Conservation (phyloP, 2,888 invertebrate genomes). For the Acanthosepion pharaonis region DNA sequence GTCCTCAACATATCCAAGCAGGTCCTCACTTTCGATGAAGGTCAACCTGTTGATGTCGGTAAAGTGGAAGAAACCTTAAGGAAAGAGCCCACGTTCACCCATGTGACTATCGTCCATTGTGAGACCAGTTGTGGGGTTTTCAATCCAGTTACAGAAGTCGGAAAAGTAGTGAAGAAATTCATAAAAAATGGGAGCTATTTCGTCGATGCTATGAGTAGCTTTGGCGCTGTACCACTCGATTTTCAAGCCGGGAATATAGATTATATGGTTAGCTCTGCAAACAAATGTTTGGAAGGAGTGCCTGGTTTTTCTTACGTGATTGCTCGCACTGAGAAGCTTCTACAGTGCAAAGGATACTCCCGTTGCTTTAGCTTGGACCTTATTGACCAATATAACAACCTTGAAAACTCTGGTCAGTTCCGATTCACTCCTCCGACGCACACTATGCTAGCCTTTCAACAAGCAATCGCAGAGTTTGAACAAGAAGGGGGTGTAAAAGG, state of each 20-base stretch:
- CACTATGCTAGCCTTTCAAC: constrained; percentile 75
- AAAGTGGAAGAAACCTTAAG: constrained; percentile 63
- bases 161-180: constrained; percentile 69
- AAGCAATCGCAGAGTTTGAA: constrained; percentile 74
- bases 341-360: constrained; percentile 73
- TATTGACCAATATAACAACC: constrained; percentile 74
- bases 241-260: constrained; percentile 70
- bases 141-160: constrained; percentile 75
- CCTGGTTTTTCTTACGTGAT: constrained; percentile 76
- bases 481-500: constrained; percentile 74
- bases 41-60: constrained; percentile 65
- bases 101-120: constrained; percentile 76
- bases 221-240: constrained; percentile 75
- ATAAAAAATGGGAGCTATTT: constrained; percentile 71
- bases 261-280: constrained; percentile 76
- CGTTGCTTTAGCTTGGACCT: constrained; percentile 75
- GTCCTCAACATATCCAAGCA: constrained; percentile 68
- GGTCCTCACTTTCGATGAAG: constrained; percentile 72
- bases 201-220: constrained; percentile 77
- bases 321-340: constrained; percentile 69
- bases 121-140: constrained; percentile 76
- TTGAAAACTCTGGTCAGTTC: constrained; percentile 76
- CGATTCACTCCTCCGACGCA: constrained; percentile 77
- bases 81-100: constrained; percentile 67
- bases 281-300: constrained; percentile 77